These are phyloP conservation scores for Cybosia mesomella DNA, from an alignment of 2,888 invertebrate genomes.

Conservation along the genomic window DNA sequence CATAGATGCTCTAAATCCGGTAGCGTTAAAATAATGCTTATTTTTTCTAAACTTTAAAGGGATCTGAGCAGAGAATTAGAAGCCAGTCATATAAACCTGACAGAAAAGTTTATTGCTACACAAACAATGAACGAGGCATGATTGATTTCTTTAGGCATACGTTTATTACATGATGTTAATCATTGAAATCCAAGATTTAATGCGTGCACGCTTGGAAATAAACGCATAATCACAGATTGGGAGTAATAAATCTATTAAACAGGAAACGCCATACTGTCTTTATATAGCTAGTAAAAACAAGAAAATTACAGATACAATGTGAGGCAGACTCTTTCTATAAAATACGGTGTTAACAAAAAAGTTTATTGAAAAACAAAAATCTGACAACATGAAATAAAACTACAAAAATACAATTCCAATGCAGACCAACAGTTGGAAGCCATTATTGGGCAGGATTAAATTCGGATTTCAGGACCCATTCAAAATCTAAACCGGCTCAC, in stretches of 20 bases:
- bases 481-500: no score
- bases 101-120: conserved; percentile 15
- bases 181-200: conserved; percentile 17
- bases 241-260: conserved; percentile 4
- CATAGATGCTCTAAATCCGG: background rate
- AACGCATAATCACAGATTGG: conserved; percentile 1
- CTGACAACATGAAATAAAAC: no score
- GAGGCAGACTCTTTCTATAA: no score
- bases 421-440: no score
- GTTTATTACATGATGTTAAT: conserved; percentile 22
- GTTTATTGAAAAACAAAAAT: no score
- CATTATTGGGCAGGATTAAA: no score
- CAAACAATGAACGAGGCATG: conserved; percentile 22
- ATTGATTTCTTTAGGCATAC: conserved; percentile 15
- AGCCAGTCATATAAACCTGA: conserved; percentile 5
- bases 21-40: conserved; percentile 1
- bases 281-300: no score
- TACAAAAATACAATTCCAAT: no score
- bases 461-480: no score
- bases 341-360: no score
- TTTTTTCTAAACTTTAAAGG: conserved; percentile 12
- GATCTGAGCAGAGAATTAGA: conserved; percentile 7
- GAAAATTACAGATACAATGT: no score
- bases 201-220: background rate
- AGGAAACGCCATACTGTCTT: background rate